These are phyloP conservation scores for Melanotaenia parkinsoni DNA, from an alignment of 2,797 vertebrate genomes.

Conservation along the genomic window DNA sequence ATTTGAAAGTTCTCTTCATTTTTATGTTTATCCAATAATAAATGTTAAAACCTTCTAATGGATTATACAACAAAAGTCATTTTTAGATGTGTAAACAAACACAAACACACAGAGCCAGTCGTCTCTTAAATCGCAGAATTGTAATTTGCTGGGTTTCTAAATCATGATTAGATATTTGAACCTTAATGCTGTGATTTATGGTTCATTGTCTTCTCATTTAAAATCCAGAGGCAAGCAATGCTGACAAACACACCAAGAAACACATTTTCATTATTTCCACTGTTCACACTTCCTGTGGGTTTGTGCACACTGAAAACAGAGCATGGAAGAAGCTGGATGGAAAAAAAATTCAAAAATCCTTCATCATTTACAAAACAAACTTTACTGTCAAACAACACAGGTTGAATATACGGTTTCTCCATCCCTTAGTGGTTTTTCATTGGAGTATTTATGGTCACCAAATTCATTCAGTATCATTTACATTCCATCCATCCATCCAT, in stretches of 20 bases:
- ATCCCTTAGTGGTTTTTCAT: neutral
- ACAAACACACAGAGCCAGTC: neutral
- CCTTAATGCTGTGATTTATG: neutral
- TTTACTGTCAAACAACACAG: constrained; percentile 21
- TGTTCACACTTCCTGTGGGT: neutral
- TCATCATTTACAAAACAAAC: neutral
- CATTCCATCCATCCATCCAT: neutral
- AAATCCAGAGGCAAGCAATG: neutral
- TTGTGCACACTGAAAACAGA: neutral
- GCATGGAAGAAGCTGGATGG: neutral
- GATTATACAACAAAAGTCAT: no score
- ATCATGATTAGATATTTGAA: neutral
- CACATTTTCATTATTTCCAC: neutral
- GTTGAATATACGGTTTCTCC: neutral
- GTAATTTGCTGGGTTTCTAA: neutral
- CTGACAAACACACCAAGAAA: neutral
- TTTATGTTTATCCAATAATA: no score
- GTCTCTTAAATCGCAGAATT: neutral
- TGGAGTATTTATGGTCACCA: neutral
- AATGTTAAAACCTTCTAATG: no score
- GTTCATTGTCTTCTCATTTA: neutral
- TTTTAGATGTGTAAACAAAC: no score
- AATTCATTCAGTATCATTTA: constrained; percentile 1
- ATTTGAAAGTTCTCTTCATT: no score
- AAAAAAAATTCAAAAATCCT: neutral